These are phyloP conservation scores for Microchirus variegatus DNA, from an alignment of 2,797 vertebrate genomes.

Conservation along the genomic window DNA sequence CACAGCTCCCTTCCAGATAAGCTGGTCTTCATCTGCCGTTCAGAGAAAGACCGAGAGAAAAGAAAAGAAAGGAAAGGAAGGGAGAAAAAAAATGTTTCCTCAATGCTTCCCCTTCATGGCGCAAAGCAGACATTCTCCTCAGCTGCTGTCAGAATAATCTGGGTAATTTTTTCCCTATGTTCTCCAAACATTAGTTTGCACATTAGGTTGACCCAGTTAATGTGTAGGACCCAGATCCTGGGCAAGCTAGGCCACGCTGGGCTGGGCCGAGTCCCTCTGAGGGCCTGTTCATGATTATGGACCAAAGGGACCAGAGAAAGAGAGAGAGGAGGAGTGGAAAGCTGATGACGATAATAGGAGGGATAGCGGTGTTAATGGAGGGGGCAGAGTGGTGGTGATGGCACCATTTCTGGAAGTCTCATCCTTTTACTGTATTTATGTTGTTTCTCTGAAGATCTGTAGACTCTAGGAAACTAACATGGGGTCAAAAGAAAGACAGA, in stretches of 20 bases:
- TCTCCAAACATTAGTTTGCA: constrained; percentile 90
- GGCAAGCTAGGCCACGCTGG: constrained; percentile 41
- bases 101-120: constrained; percentile 78
- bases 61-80: constrained; percentile 27
- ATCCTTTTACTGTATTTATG: constrained; percentile 53
- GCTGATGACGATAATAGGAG: constrained; percentile 33
- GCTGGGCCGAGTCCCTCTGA: constrained; percentile 56
- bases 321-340: constrained; percentile 16
- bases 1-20: constrained; percentile 53
- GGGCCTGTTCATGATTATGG: constrained; percentile 90
- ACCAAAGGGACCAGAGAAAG: constrained; percentile 86
- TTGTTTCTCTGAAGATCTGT: constrained; percentile 79
- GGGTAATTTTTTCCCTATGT: constrained; percentile 89
- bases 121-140: constrained; percentile 87
- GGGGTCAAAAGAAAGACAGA: constrained; percentile 76
- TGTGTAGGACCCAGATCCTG: constrained; percentile 68
- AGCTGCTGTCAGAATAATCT: constrained; percentile 89
- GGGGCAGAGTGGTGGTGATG: constrained; percentile 38
- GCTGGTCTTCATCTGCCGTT: constrained; percentile 58
- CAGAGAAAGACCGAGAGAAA: constrained; percentile 37
- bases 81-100: constrained; percentile 43
- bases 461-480: constrained; percentile 86
- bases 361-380: constrained; percentile 32
- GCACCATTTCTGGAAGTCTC: constrained; percentile 71
- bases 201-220: constrained; percentile 92